Conservation (phyloP, 2,113 vertebrate species). For the Rhinoptilus africanus region DNA sequence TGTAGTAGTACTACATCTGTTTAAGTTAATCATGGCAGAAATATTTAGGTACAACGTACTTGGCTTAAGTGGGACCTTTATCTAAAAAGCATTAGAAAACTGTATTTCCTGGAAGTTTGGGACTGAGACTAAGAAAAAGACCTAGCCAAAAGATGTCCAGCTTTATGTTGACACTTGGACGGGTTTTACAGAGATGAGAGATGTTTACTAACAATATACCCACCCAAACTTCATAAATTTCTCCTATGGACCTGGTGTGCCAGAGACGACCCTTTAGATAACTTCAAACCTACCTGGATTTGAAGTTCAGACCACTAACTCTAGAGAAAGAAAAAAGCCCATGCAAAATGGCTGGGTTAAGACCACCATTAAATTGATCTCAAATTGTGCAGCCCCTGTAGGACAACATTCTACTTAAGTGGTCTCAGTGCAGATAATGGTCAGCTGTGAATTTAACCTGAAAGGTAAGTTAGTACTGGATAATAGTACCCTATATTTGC, state of each 20-base stretch:
- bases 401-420: not conserved
- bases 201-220: not conserved
- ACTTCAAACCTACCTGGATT: not conserved
- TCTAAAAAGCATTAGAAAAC: not conserved
- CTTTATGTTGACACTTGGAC: not conserved
- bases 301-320: not conserved
- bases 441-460: not conserved
- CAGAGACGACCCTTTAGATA: not conserved
- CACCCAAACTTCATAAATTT: not conserved
- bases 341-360: not conserved
- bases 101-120: not conserved
- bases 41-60: not conserved
- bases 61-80: not conserved
- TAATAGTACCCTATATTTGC: not conserved
- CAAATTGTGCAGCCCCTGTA: not conserved
- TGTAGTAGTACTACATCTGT: not conserved
- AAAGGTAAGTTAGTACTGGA: not conserved
- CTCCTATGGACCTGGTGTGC: not conserved
- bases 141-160: not conserved
- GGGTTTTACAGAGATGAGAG: not conserved
- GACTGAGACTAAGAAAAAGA: not conserved
- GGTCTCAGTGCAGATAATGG: not conserved
- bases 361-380: not conserved
- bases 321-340: not conserved
- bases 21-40: slow-evolving; percentile 5